Base-by-base conservation (phyloP, 2,797 vertebrate species). In the Chlorospingus flavigularis region DNA sequence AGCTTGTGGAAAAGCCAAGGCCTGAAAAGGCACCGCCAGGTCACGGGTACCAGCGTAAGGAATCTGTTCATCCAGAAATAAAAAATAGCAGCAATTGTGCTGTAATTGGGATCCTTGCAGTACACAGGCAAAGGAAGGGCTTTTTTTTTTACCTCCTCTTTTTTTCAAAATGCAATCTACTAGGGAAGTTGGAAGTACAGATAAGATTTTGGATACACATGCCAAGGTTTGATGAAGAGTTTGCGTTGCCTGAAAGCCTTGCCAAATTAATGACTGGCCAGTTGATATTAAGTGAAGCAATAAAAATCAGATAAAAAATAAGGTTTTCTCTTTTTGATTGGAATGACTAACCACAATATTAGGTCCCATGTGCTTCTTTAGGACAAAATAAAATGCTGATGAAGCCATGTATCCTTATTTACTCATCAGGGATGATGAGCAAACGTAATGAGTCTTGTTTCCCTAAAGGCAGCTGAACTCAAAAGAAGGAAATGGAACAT, bases 11-110 rank as follows among this genome's bases (percentile, higher is more conserved):
- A 65, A 37, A 78, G 30, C 6, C 40, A 35, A 58, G 45, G 31
- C 28, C 53, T 78, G 66, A 71, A 63, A 74, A 81, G n/a, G 11
- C 16, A 67, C 8, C 4, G 0, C 7, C 2, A 4, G 75, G 31
- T 68, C 54, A 50, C 0, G 0, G 17, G 10, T 14, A 53, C 60
- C 33, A 55, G 28, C 0, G 0, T 33, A 37, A 60, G 54, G 33
- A 66, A 72, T 72, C 19, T 39, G 23, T 81, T 68, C 42, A 68
- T 62, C 16, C 42, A 65, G 58, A 90, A 89, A 65, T 35, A 51
- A 76, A 81, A 66, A 8, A 17, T 17, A 72, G 19, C 25, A 71
- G 13, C 25, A 71, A 23, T 13, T 71, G n/a, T 35, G 39, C 55
- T 63, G 17, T 31, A 33, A 62, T 25, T 58, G 23, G 2, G 5